Percentiles rank a stretch among this genome's conserved stretches.
Evolutionary conservation across 2,888 invertebrate genomes (phyloP).

Genomic region (Eilema depressum): DNA sequence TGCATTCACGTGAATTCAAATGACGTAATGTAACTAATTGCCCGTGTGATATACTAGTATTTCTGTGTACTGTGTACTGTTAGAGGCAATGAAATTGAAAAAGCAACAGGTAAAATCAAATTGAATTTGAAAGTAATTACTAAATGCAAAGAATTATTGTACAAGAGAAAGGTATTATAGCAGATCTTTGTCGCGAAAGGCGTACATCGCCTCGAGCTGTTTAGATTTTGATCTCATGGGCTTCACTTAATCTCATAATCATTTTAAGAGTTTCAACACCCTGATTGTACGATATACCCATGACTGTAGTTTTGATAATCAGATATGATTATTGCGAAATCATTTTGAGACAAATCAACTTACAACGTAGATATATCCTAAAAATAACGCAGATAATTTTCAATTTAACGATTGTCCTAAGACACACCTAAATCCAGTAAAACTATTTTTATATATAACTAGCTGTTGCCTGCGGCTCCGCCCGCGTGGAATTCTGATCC

Average conservation of each 20-base stretch:
- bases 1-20: neutral
- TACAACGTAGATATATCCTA: neutral
- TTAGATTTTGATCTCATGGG: conserved; percentile 70
- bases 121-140: conserved; percentile 46
- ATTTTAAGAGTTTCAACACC: conserved; percentile 69
- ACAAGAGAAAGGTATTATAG: conserved; percentile 61
- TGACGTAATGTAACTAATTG: neutral
- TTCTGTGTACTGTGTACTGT: neutral
- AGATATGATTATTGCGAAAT: conserved; percentile 46
- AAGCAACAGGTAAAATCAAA: conserved; percentile 9
- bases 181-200: conserved; percentile 66
- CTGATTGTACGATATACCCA: conserved; percentile 53
- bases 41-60: neutral
- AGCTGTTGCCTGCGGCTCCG: no score
- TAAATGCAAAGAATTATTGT: conserved; percentile 49
- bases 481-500: no score
- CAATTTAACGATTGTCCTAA: no score
- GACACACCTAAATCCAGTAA: no score
- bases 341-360: conserved; percentile 16
- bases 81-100: neutral
- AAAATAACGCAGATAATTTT: no score
- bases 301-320: conserved; percentile 51
- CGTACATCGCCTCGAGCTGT: conserved; percentile 64
- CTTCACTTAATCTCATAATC: conserved; percentile 69
- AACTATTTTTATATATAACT: no score